phyloP scores from a whole-genome alignment of 2,888 invertebrate species.

The Teinopalpus imperialis region DNA sequence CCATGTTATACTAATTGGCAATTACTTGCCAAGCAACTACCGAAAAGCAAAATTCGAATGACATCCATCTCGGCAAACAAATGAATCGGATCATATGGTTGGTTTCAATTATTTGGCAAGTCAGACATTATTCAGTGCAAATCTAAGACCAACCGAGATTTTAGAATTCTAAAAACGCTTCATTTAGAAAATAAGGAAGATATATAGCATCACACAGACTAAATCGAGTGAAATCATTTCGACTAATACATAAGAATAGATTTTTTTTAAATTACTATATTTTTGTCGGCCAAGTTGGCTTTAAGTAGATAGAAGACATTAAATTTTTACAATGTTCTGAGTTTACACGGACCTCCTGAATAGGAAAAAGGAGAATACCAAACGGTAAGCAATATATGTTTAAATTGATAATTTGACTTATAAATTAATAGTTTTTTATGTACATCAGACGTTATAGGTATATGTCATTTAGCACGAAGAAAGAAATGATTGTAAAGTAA shows the following conservation, averaged over 20 bases:
- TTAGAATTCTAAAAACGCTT: slow-evolving; percentile 48
- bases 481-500: too few species aligned
- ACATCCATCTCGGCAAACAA: slow-evolving; percentile 65
- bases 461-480: too few species aligned
- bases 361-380: slow-evolving; percentile 17
- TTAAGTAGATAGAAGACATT: slow-evolving; percentile 42
- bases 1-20: slow-evolving; percentile 7
- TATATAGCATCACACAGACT: slow-evolving; percentile 43
- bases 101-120: slow-evolving; percentile 74
- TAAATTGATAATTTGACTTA: neutral
- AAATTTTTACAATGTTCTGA: slow-evolving; percentile 59
- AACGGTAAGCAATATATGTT: slow-evolving; percentile 16
- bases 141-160: slow-evolving; percentile 57
- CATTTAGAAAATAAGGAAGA: slow-evolving; percentile 59
- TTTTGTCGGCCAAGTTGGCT: slow-evolving; percentile 37
- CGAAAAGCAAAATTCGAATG: slow-evolving; percentile 61
- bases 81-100: slow-evolving; percentile 77
- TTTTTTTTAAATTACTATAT: slow-evolving; percentile 29
- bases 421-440: too few species aligned
- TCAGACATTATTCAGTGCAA: slow-evolving; percentile 63
- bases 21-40: slow-evolving; percentile 6
- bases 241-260: slow-evolving; percentile 63
- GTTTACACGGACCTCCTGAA: slow-evolving; percentile 29
- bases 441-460: too few species aligned
- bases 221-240: slow-evolving; percentile 56